These are phyloP conservation scores for Nerophis ophidion DNA, from an alignment of 2,113 vertebrate species.

Conservation along the genomic window DNA sequence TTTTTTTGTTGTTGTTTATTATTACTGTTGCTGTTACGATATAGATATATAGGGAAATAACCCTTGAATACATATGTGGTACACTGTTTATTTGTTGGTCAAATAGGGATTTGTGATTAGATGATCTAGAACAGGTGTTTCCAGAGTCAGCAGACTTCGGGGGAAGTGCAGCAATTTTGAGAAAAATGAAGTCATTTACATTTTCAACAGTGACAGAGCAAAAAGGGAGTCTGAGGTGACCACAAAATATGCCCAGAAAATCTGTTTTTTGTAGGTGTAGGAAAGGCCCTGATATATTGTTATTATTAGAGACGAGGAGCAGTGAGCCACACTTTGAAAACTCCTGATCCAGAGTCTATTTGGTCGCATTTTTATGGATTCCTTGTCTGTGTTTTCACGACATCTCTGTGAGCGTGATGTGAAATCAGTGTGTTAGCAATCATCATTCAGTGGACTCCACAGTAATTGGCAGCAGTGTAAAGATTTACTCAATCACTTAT, in stretches of 20 bases:
- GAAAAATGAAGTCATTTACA: too few relatives aligned
- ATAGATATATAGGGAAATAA: conserved; percentile 36
- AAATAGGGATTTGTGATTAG: conserved; percentile 38
- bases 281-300: too few relatives aligned
- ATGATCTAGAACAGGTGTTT: conserved; percentile 17
- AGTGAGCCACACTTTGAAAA: too few relatives aligned
- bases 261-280: too few relatives aligned
- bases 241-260: too few relatives aligned
- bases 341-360: conserved; percentile 18
- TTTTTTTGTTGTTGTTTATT: conserved; percentile 73
- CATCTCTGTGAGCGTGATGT: conserved; percentile 51
- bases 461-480: conserved; percentile 53
- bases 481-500: conserved; percentile 26
- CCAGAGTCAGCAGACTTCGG: too few relatives aligned
- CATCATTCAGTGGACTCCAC: conserved; percentile 52
- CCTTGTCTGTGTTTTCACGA: conserved; percentile 25
- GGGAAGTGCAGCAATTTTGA: too few relatives aligned
- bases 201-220: too few relatives aligned
- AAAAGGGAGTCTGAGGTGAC: too few relatives aligned
- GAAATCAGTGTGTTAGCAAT: conserved; percentile 51
- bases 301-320: too few relatives aligned
- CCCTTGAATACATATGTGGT: conserved; percentile 77
- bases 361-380: conserved; percentile 40
- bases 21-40: conserved; percentile 49
- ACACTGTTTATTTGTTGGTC: conserved; percentile 61